These are phyloP conservation scores for Copsychus sechellarum DNA, from an alignment of 2,113 vertebrate genomes.

Conservation along the genomic window DNA sequence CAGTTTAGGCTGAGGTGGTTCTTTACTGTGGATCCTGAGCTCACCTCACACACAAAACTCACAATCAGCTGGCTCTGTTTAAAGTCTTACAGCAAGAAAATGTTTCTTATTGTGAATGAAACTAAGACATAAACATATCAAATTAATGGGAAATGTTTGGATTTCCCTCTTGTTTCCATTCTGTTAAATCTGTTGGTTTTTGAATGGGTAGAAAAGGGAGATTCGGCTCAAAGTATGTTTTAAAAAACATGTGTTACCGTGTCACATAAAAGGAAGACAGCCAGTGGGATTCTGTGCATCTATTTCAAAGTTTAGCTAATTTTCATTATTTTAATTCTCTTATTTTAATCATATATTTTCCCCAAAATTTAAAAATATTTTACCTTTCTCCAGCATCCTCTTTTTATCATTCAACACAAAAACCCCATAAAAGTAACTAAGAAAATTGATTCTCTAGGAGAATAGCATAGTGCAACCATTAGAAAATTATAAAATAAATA, in stretches of 20 bases:
- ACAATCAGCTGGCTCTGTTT: background rate
- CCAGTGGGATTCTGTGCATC: background rate
- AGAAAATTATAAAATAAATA: background rate
- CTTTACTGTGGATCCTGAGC: background rate
- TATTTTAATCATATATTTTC: background rate
- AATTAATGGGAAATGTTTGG: background rate
- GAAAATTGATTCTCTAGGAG: background rate
- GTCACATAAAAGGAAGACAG: background rate
- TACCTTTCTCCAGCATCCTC: background rate
- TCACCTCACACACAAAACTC: background rate
- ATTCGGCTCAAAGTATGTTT: background rate
- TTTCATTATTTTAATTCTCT: background rate
- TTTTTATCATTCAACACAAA: background rate
- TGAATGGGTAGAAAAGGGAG: background rate
- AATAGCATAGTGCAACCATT: background rate
- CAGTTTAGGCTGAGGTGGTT: background rate
- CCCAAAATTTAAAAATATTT: background rate
- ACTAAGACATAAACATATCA: background rate
- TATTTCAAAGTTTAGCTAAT: background rate
- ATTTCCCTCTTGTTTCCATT: background rate
- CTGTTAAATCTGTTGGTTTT: slow-evolving; percentile 13
- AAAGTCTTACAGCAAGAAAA: background rate
- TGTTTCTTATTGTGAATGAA: background rate
- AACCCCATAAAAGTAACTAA: background rate
- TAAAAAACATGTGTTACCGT: background rate